Conservation (phyloP, 2,888 invertebrate genomes). For the Anthrax anthrax region DNA sequence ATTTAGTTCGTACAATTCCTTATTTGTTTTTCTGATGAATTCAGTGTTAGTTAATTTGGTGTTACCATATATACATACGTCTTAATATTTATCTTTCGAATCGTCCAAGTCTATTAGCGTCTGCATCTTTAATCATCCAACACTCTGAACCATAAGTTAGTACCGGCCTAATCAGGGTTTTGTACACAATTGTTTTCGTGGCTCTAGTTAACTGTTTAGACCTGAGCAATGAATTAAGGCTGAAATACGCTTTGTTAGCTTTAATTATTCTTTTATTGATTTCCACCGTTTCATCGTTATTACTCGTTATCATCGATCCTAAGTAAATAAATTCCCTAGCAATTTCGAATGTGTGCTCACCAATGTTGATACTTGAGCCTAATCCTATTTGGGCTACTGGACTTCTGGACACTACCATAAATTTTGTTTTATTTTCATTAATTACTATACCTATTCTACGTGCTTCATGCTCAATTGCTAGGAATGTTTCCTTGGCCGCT, state of each 20-base stretch:
- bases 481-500: too few relatives aligned
- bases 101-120: background rate
- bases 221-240: background rate
- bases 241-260: background rate
- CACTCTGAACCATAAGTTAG: background rate
- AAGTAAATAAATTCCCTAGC: background rate
- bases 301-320: background rate
- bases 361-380: too few relatives aligned
- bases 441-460: background rate
- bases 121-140: background rate
- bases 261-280: background rate
- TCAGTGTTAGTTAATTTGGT: too few relatives aligned
- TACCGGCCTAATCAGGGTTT: background rate
- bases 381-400: too few relatives aligned
- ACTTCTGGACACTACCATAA: too few relatives aligned
- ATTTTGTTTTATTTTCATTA: background rate
- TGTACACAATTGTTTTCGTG: too few relatives aligned
- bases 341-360: background rate
- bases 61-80: too few relatives aligned
- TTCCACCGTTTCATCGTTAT: background rate
- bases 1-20: too few relatives aligned
- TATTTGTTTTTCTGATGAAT: too few relatives aligned
- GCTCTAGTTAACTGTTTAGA: too few relatives aligned
- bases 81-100: background rate
- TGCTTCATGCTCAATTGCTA: too few relatives aligned